These are phyloP conservation scores for Eucidaris tribuloides DNA, from an alignment of 35 echinoderm and acorn worm species.

Conservation along the genomic window DNA sequence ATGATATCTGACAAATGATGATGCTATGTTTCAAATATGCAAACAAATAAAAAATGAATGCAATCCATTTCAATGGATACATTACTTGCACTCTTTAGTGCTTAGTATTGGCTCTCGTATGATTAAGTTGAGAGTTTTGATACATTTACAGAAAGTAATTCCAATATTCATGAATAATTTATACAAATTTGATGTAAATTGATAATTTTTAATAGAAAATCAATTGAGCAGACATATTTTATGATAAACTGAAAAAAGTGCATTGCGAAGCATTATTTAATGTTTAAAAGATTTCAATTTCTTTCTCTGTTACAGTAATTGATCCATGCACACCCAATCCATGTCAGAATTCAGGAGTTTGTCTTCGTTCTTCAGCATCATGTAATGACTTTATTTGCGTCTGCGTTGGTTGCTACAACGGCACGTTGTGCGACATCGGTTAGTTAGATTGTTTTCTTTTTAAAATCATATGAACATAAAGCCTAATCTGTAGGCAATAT, in stretches of 20 bases:
- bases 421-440: neutral
- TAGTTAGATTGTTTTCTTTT: too few relatives aligned
- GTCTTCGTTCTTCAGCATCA: neutral
- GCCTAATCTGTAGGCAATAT: too few relatives aligned
- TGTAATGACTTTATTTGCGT: neutral
- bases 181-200: neutral
- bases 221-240: neutral
- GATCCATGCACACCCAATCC: neutral
- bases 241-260: neutral
- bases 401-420: neutral
- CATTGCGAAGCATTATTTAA: neutral
- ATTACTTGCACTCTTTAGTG: too few relatives aligned
- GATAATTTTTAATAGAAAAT: neutral
- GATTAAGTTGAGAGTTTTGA: neutral
- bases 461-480: too few relatives aligned
- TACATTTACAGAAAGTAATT: neutral
- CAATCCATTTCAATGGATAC: too few relatives aligned
- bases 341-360: conserved; percentile 17
- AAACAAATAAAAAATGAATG: too few relatives aligned
- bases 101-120: too few relatives aligned
- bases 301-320: neutral
- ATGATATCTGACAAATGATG: too few relatives aligned
- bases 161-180: neutral
- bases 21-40: too few relatives aligned
- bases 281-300: neutral